These are phyloP conservation scores for Anseranas semipalmata DNA, from an alignment of 2,113 vertebrate species.

Conservation along the genomic window DNA sequence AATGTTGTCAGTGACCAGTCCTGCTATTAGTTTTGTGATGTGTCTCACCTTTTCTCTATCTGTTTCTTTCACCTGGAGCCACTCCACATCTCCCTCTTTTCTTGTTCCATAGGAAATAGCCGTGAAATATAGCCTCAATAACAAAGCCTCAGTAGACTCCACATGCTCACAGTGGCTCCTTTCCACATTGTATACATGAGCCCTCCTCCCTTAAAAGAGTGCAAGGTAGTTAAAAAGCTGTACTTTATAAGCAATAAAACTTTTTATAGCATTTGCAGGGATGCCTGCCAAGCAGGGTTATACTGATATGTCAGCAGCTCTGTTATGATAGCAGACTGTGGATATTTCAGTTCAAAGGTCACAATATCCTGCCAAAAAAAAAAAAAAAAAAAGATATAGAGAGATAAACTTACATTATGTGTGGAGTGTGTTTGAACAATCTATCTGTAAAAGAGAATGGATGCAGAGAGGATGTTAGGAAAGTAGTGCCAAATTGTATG, in stretches of 20 bases:
- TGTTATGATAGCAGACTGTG: not conserved
- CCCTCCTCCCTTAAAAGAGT: not conserved
- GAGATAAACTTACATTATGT: slow-evolving; percentile 4
- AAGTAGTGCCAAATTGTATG: not conserved
- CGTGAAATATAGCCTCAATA: not conserved
- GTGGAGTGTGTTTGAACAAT: not conserved
- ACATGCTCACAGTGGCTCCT: not conserved
- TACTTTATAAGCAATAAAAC: slow-evolving; percentile 7
- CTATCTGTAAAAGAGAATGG: not conserved
- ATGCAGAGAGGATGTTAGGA: not conserved
- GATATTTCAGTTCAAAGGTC: slow-evolving; percentile 58
- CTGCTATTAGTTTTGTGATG: not conserved
- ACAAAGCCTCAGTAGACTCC: not conserved
- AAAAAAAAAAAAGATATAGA: not conserved
- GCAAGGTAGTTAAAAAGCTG: not conserved
- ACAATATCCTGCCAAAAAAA: slow-evolving; percentile 21
- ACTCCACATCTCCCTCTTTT: not conserved
- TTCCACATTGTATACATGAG: not conserved
- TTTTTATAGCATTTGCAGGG: slow-evolving; percentile 14
- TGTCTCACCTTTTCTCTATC: not conserved
- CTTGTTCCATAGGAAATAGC: not conserved
- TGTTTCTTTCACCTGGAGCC: not conserved
- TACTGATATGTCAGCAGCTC: slow-evolving; percentile 40
- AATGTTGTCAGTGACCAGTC: not conserved
- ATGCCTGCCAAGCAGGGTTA: slow-evolving; percentile 33